Base-by-base conservation (phyloP, 2,888 invertebrate genomes). In the Hydriomena furcata region DNA sequence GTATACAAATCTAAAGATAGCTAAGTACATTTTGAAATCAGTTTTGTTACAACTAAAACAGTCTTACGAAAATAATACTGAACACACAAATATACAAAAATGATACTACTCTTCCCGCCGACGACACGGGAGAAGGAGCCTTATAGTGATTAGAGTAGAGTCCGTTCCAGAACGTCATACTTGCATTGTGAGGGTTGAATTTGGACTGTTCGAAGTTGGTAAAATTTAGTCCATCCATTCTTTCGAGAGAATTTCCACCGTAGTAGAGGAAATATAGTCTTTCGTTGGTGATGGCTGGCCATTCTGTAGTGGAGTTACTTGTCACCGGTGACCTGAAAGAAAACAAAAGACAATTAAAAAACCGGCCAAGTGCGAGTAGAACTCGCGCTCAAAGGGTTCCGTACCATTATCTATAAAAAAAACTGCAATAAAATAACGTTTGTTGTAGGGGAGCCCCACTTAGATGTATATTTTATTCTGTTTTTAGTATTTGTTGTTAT, bases 121-220 rank as follows among this genome's bases (percentile, higher is more conserved):
- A 67, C 0, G 68, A 71, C 2, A 66, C 55, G 0, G 66, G 28
- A 2, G 6, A 42, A 0, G 81, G 82, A 31, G 69, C 51, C n/a
- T 58, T 61, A 38, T 82, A 80, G 54, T 76, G 71, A 1, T 54
- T 58, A 1, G 48, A 13, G 46, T 79, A 74, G 6, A 80, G 52
- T 17, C 56, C 58, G 28, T 65, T 61, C 82, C 82, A 82, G 57
- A 79, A 72, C 0, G 51, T 49, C 63, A 76, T 79, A 0, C 73
- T 62, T 10, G 66, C 55, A 0, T 62, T 42, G 23, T 82, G 79
- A 0, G 84, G 84, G 55, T 75, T 68, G 4, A 63, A 55, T 30
- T 66, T 68, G 1, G 54, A 7, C 6, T 62, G 55, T 41, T 77
- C 74, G 0, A 45, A 31, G 38, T 50, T 55, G n/a, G 55, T 52